Conservation (phyloP, 1,140 invertebrate genomes). For the Calephelis nemesis region DNA sequence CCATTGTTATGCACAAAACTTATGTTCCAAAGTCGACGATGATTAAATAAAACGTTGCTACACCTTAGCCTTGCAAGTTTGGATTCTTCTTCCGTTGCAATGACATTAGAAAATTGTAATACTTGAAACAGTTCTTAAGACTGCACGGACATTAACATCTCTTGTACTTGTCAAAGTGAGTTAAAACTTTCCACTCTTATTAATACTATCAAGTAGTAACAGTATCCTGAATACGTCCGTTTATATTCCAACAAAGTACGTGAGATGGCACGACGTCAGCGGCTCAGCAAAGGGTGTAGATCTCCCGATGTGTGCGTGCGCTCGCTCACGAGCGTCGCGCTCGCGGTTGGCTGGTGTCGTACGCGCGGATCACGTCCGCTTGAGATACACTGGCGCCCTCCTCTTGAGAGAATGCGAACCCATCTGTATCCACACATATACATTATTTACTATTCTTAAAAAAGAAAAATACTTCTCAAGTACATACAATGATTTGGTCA, state of each 20-base stretch:
- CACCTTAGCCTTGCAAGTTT: no score
- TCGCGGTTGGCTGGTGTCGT: constrained; percentile 94
- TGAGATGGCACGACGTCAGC: background rate
- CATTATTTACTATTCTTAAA: no score
- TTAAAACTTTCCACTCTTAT: no score
- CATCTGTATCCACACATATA: constrained; percentile 83
- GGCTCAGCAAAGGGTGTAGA: background rate
- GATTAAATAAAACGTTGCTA: no score
- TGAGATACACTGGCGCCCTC: constrained; percentile 96
- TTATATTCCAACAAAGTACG: background rate
- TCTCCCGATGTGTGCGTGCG: no score
- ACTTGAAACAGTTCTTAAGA: background rate
- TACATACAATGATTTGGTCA: no score
- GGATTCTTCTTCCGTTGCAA: no score
- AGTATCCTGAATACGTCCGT: constrained; percentile 4
- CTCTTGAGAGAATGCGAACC: constrained; percentile 99
- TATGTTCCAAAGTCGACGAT: no score
- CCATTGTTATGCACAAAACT: no score
- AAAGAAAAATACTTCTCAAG: no score
- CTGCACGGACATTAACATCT: background rate
- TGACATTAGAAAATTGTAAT: no score
- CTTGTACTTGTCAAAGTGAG: no score
- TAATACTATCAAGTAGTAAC: background rate
- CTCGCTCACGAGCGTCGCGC: constrained; percentile 84
- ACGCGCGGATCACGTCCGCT: constrained; percentile 94